These are phyloP conservation scores for Euplagia quadripunctaria DNA, from an alignment of 2,888 invertebrate genomes.

Conservation along the genomic window DNA sequence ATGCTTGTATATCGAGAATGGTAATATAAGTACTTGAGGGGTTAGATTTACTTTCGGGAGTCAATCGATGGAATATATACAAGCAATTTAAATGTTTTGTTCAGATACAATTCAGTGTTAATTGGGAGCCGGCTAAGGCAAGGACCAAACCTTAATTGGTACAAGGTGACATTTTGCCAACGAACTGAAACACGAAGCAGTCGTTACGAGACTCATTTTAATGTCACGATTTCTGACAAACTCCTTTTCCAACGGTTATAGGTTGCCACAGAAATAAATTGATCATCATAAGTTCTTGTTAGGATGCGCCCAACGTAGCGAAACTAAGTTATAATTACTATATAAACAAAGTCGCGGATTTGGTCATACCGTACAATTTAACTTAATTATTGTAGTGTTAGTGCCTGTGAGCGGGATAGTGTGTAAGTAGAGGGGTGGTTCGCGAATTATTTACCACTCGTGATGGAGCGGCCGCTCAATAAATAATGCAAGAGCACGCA, in stretches of 20 bases:
- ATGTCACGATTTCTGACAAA: slow-evolving; percentile 39
- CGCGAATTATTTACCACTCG: slow-evolving; percentile 46
- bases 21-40: slow-evolving; percentile 5
- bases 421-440: slow-evolving; percentile 19
- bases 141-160: slow-evolving; percentile 38
- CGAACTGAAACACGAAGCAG: slow-evolving; percentile 24
- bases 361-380: slow-evolving; percentile 32
- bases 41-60: not conserved
- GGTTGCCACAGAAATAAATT: slow-evolving; percentile 32
- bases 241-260: slow-evolving; percentile 23
- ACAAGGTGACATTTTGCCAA: slow-evolving; percentile 36
- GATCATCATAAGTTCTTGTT: slow-evolving; percentile 24
- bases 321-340: slow-evolving; percentile 42
- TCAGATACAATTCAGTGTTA: slow-evolving; percentile 46
- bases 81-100: slow-evolving; percentile 50
- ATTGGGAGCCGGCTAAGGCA: slow-evolving; percentile 35
- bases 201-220: slow-evolving; percentile 37
- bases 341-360: slow-evolving; percentile 38
- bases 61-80: slow-evolving; percentile 20
- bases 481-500: slow-evolving; percentile 45
- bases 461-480: slow-evolving; percentile 33
- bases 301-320: slow-evolving; percentile 13
- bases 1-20: slow-evolving; percentile 19
- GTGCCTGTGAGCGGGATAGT: slow-evolving; percentile 7
- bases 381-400: slow-evolving; percentile 30